A percentile compares a stretch with the other conserved stretches of the same genome.
Evolutionary conservation across 2,797 vertebrate genomes (phyloP).

Genomic region (Gobionotothen gibberifrons): DNA sequence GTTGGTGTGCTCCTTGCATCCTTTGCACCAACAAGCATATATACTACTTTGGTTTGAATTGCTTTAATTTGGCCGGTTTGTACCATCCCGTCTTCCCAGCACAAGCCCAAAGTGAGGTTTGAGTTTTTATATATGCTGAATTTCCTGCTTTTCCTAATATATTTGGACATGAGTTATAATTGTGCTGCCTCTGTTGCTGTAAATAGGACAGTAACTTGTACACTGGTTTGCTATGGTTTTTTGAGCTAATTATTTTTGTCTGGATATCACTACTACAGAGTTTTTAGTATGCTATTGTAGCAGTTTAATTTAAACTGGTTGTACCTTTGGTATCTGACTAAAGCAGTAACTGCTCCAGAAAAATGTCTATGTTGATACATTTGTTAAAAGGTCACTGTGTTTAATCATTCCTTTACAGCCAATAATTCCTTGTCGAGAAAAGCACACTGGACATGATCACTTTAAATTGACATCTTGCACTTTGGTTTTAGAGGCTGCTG

Average conservation of each 20-base stretch:
- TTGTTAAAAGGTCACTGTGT: conserved; percentile 71
- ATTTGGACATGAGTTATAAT: conserved; percentile 75
- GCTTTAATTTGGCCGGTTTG: conserved; percentile 77
- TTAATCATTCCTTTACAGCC: conserved; percentile 74
- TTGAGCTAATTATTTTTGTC: conserved; percentile 61
- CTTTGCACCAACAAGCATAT: conserved; percentile 52
- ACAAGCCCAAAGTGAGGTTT: conserved; percentile 68
- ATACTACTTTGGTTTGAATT: conserved; percentile 69
- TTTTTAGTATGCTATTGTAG: conserved; percentile 74
- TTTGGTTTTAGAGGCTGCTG: conserved; percentile 80
- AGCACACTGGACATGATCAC: conserved; percentile 80
- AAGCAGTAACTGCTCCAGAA: conserved; percentile 65
- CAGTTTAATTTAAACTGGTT: conserved; percentile 76
- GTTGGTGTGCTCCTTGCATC: conserved; percentile 42
- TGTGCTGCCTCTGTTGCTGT: conserved; percentile 73
- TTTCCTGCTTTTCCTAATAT: conserved; percentile 77
- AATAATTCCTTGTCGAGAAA: conserved; percentile 66
- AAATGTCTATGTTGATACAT: conserved; percentile 56
- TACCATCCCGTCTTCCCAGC: conserved; percentile 73
- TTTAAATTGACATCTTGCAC: conserved; percentile 79
- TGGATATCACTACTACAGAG: conserved; percentile 72
- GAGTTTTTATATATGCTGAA: conserved; percentile 66
- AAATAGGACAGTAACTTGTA: conserved; percentile 76
- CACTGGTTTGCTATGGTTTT: conserved; percentile 78
- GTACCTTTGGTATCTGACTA: conserved; percentile 76